Percentiles rank a stretch among this genome's conserved stretches.
Conservation (phyloP, 2,888 invertebrate genomes). For the Hypena proboscidalis region DNA sequence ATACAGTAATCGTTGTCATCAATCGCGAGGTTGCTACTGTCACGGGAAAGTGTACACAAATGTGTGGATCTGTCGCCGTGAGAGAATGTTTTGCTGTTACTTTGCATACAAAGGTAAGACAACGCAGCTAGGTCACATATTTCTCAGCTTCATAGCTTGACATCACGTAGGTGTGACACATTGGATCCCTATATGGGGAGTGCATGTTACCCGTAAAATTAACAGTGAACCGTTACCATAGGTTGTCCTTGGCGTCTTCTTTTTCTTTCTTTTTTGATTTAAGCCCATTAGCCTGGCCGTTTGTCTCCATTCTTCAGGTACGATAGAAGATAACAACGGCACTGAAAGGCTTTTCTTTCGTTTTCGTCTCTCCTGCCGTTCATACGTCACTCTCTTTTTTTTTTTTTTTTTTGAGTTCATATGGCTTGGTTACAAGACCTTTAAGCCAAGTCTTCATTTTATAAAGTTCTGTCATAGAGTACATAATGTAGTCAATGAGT, state of each 20-base stretch:
- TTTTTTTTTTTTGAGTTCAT: too few species aligned
- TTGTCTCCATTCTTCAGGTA: constrained; percentile 85
- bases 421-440: too few species aligned
- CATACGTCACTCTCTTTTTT: constrained; percentile 85
- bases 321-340: constrained; percentile 85
- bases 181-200: constrained; percentile 82
- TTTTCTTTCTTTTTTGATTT: constrained; percentile 87
- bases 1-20: constrained; percentile 47
- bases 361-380: constrained; percentile 82
- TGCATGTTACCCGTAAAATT: constrained; percentile 75
- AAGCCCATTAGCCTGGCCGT: constrained; percentile 85
- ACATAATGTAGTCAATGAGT: too few species aligned
- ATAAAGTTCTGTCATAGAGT: too few species aligned
- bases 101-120: constrained; percentile 78
- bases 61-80: constrained; percentile 42
- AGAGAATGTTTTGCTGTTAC: constrained; percentile 61
- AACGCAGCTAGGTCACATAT: constrained; percentile 81
- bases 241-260: constrained; percentile 86
- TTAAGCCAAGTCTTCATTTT: too few species aligned
- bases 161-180: constrained; percentile 86
- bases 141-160: constrained; percentile 81
- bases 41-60: constrained; percentile 45
- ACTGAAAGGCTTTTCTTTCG: constrained; percentile 84
- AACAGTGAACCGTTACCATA: constrained; percentile 86
- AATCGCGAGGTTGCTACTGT: constrained; percentile 45